phyloP scores from a whole-genome alignment of 2,888 invertebrate species.

The Caenorhabditis plicata region DNA sequence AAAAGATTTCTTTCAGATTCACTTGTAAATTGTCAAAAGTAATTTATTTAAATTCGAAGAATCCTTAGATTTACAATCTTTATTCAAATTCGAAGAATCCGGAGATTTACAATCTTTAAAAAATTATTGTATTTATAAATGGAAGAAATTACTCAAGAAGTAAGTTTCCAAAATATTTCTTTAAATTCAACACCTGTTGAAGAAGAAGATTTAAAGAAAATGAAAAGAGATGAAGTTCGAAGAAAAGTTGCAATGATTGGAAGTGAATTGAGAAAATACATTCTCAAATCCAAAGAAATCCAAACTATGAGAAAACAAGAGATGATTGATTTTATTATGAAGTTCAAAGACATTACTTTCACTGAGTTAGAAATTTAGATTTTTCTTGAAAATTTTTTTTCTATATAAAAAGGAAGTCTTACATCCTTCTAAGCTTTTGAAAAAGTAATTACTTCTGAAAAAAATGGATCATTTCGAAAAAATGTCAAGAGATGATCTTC shows the following conservation, averaged over 20 bases:
- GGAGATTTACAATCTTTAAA: no score
- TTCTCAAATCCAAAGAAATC: slow-evolving; percentile 19
- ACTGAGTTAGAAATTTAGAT: slow-evolving; percentile 1
- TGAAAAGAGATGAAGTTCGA: slow-evolving; percentile 32
- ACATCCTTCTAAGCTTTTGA: slow-evolving; percentile 14
- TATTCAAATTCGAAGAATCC: no score
- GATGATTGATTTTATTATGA: slow-evolving; percentile 30
- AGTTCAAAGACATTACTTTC: slow-evolving; percentile 10
- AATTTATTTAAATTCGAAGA: slow-evolving; percentile 3
- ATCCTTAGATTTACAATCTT: slow-evolving; percentile 4
- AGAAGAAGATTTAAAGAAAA: slow-evolving; percentile 25
- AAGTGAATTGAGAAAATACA: slow-evolving; percentile 27
- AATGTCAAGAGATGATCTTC: slow-evolving; percentile 34
- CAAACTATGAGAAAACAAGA: slow-evolving; percentile 29
- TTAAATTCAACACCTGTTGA: no score
- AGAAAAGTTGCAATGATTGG: slow-evolving; percentile 21
- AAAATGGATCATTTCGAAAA: slow-evolving; percentile 17
- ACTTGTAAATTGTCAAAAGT: no score
- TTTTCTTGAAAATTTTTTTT: slow-evolving; percentile 21
- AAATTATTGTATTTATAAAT: slow-evolving; percentile 23
- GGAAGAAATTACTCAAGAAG: slow-evolving; percentile 22
- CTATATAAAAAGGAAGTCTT: slow-evolving; percentile 14
- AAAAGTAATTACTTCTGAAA: slow-evolving; percentile 23
- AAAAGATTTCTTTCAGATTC: no score
- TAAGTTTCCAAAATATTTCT: slow-evolving; percentile 8